Evolutionary conservation across 2,797 vertebrate genomes (phyloP).

Genomic region (Huso huso): DNA sequence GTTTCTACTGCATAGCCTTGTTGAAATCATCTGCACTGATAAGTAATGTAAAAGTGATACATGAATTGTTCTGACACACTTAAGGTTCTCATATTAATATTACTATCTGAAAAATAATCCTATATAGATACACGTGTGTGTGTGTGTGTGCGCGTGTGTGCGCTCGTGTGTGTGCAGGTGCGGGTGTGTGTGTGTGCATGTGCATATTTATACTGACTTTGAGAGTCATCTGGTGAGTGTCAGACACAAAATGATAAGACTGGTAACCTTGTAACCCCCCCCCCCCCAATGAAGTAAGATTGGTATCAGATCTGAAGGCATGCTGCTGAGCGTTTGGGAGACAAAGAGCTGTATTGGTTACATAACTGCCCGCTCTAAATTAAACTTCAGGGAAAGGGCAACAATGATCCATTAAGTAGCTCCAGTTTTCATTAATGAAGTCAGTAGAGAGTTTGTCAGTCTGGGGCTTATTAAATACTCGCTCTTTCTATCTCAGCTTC

Average conservation of each 20-base stretch:
- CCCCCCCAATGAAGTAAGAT: too few species aligned
- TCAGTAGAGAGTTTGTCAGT: slow-evolving; percentile 38
- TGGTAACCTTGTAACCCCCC: slow-evolving; percentile 1
- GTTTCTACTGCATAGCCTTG: too few species aligned
- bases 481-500: slow-evolving; percentile 27
- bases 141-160: slow-evolving; percentile 31
- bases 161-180: slow-evolving; percentile 13
- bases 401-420: slow-evolving; percentile 59
- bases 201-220: neutral
- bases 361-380: neutral
- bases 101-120: neutral
- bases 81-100: too few species aligned
- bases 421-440: slow-evolving; percentile 50
- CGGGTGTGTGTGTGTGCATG: neutral
- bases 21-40: too few species aligned
- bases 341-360: neutral
- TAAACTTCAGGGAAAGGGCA: slow-evolving; percentile 35
- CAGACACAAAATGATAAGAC: neutral
- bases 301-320: neutral
- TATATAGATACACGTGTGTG: neutral
- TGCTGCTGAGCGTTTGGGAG: neutral
- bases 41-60: too few species aligned
- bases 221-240: neutral
- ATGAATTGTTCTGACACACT: too few species aligned
- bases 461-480: slow-evolving; percentile 65